phyloP scores from a whole-genome alignment of 2,888 invertebrate species.

The Mantis religiosa region DNA sequence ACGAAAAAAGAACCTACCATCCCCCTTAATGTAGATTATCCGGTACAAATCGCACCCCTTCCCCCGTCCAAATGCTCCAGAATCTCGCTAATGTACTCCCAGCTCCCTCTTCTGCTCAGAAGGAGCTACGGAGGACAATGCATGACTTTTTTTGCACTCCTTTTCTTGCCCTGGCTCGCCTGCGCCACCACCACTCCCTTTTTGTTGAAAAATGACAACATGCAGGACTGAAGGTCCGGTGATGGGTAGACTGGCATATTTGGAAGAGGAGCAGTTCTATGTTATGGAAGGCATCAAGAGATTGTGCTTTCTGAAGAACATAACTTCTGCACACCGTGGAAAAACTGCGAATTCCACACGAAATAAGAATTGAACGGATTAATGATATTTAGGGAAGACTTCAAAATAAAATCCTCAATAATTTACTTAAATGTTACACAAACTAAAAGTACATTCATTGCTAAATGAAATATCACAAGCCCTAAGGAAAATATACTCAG shows the following conservation, averaged over 20 bases:
- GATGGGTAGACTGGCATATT: not conserved
- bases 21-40: constrained; percentile 18
- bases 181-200: not conserved
- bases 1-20: not conserved
- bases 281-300: not conserved
- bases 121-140: constrained; percentile 18
- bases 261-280: not conserved
- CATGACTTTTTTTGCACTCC: constrained; percentile 6
- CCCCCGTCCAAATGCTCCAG: constrained; percentile 17
- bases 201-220: constrained; percentile 24
- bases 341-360: not conserved
- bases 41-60: constrained; percentile 18
- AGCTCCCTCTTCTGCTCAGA: not conserved
- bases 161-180: constrained; percentile 5
- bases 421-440: not conserved
- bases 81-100: constrained; percentile 21
- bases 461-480: too few species aligned
- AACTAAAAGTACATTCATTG: too few species aligned
- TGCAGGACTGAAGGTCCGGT: constrained; percentile 22
- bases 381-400: not conserved
- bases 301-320: not conserved
- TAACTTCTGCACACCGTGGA: not conserved
- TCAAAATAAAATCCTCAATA: not conserved
- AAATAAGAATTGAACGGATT: not conserved
- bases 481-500: too few species aligned